Percentiles rank a stretch among this genome's conserved stretches.
Conservation (phyloP, 2,113 vertebrate genomes). For the Macheiramphus alcinus region DNA sequence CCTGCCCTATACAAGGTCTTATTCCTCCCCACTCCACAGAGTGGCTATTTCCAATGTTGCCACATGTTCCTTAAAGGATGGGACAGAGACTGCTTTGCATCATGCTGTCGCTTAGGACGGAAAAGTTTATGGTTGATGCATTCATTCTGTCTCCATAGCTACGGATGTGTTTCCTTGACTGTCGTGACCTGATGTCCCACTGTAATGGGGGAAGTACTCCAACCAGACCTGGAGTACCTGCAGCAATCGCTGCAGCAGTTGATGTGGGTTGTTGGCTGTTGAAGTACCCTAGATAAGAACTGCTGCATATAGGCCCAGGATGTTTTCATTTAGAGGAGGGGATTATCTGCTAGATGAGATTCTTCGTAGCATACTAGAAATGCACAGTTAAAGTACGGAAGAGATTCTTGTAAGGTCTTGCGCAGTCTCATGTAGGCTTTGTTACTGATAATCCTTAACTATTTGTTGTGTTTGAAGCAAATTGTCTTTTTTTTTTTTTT, state of each 20-base stretch:
- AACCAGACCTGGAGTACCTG: background rate
- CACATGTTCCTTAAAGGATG: rapidly evolving
- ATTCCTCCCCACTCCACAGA: background rate
- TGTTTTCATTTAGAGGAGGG: background rate
- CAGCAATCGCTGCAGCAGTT: background rate
- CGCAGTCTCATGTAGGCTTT: background rate
- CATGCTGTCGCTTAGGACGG: rapidly evolving
- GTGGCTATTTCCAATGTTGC: background rate
- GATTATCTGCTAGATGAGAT: background rate
- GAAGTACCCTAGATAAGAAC: rapidly evolving
- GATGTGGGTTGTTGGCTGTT: background rate
- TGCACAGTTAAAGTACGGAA: background rate
- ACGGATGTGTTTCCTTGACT: background rate
- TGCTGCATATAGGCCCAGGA: background rate
- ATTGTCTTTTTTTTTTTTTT: background rate
- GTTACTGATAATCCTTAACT: background rate
- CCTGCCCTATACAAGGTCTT: rapidly evolving
- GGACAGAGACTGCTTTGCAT: background rate
- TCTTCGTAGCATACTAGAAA: background rate
- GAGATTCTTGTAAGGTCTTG: background rate
- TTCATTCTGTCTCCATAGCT: background rate
- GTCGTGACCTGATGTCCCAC: background rate
- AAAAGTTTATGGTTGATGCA: background rate
- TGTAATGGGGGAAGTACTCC: background rate
- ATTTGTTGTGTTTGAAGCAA: background rate